Base-by-base conservation (phyloP, 2,113 vertebrate species). In the Tamias sibiricus region DNA sequence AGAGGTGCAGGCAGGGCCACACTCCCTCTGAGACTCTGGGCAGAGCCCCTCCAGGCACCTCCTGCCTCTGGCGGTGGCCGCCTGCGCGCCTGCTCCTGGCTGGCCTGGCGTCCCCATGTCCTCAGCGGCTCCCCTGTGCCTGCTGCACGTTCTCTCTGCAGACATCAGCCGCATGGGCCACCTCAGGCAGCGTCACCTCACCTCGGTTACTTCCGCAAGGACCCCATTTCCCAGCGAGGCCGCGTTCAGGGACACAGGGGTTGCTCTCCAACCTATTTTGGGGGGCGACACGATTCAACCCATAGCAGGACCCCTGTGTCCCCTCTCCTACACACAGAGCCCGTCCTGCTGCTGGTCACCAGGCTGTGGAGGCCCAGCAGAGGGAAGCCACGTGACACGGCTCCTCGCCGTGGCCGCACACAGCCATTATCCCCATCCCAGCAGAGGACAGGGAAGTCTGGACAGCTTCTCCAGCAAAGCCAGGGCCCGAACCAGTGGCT, bases 241-340 rank as follows among this genome's bases (percentile, higher is more conserved):
- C 32, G 16, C 28, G 0, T 42, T 81, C 42, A 8, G 64, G 11
- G 57, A n/a, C 8, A 22, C 4, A 22, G 57, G 5, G 19, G 2
- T 42, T n/a, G 86, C 52, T 42, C 32, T 13, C 42, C 16, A 26
- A 2, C 8, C 0, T 40, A 1, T 49, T 37, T 37, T 79, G 32
- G 17, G 6, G 3, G 54, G 19, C 4, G 2, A 13, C 13, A 6
- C 6, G 32, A 2, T 47, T 24, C 32, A 40, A 10, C 68, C 44
- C 37, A 17, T 30, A 0, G 9, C 14, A 28, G 82, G 37, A 19
- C 32, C 0, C 6, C 4, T 0, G 2, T 28, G 24, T 40, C 28
- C 57, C 77, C 49, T 57, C 66, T 49, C 57, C 10, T 20, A 2
- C 72, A 20, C 32, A 4, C 22, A 10, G 40, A n/a, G 37, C 47